phyloP scores from a whole-genome alignment of 2,113 vertebrate genomes.

The Rutilus rutilus region DNA sequence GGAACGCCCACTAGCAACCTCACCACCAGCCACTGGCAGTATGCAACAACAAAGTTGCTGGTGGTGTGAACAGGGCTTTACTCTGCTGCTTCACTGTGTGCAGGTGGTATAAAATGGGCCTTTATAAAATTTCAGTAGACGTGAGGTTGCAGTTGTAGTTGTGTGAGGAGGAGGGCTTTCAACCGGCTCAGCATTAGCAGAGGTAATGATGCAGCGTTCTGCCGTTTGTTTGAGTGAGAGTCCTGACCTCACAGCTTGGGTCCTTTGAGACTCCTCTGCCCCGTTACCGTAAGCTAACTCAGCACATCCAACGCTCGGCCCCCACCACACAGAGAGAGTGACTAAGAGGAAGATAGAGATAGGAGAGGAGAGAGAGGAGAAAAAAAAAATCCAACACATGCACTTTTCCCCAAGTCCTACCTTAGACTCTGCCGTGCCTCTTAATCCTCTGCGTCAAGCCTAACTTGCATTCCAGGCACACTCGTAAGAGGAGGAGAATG shows the following conservation, averaged over 20 bases:
- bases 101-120: background rate
- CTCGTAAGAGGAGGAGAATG: background rate
- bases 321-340: constrained; percentile 36
- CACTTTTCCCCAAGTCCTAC: constrained; percentile 72
- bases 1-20: too few species aligned
- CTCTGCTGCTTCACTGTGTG: background rate
- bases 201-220: constrained; percentile 45
- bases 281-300: constrained; percentile 38
- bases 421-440: constrained; percentile 55
- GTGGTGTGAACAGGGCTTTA: too few species aligned
- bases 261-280: constrained; percentile 40
- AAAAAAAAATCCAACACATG: constrained; percentile 60
- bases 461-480: constrained; percentile 36
- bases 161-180: constrained; percentile 26
- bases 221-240: constrained; percentile 44
- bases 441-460: constrained; percentile 61
- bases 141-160: constrained; percentile 14
- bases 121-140: background rate
- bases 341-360: constrained; percentile 37
- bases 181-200: constrained; percentile 36
- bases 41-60: too few species aligned
- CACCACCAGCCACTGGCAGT: too few species aligned
- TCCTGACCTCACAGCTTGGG: constrained; percentile 46
- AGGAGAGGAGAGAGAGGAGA: constrained; percentile 26
- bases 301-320: constrained; percentile 37